phyloP scores from a whole-genome alignment of 37 sponge, comb jelly and placozoan species.

The Spongilla lacustris region DNA sequence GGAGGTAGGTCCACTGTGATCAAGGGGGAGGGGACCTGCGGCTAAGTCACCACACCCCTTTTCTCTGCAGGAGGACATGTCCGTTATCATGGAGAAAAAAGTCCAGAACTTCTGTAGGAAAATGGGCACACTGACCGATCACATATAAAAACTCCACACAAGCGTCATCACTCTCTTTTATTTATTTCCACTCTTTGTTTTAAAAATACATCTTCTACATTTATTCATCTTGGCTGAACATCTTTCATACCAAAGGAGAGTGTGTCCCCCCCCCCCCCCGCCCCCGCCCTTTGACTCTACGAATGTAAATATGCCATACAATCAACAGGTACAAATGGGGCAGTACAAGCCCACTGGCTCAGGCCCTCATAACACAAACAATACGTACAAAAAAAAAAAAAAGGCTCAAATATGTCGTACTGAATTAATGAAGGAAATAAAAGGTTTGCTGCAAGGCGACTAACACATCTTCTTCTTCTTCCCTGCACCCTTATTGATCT shows the following conservation, averaged over 20 bases:
- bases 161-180: not conserved
- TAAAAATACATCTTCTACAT: too few relatives aligned
- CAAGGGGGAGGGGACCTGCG: not conserved
- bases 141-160: not conserved
- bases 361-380: not conserved
- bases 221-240: too few relatives aligned
- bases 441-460: not conserved
- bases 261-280: not conserved
- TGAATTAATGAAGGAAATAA: not conserved
- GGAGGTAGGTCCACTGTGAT: slow-evolving; percentile 41
- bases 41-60: not conserved
- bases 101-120: not conserved
- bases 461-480: slow-evolving; percentile 49
- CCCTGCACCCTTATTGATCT: slow-evolving; percentile 47
- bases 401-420: not conserved
- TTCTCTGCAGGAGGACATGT: slow-evolving; percentile 14
- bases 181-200: not conserved
- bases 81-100: slow-evolving; percentile 6
- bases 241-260: too few relatives aligned
- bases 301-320: not conserved
- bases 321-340: not conserved
- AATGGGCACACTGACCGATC: not conserved
- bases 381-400: not conserved
- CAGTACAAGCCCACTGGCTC: not conserved
- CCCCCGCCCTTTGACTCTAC: not conserved